phyloP scores from a whole-genome alignment of 2,113 vertebrate genomes.

The Charina bottae region DNA sequence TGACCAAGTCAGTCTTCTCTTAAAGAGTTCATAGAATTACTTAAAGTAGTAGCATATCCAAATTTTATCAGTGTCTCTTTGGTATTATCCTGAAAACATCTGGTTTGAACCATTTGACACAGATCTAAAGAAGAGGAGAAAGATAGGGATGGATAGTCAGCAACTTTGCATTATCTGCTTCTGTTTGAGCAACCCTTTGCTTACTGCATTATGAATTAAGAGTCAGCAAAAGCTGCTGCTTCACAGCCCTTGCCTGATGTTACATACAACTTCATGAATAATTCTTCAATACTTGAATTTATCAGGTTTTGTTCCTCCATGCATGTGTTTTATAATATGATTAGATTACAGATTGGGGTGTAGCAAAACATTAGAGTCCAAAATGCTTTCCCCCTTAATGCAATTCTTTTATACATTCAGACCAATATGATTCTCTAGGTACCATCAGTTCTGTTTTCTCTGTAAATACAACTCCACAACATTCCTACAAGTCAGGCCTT shows the following conservation, averaged over 20 bases:
- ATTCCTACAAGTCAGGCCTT: conserved; percentile 82
- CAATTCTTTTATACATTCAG: conserved; percentile 62
- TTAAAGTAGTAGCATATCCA: not conserved
- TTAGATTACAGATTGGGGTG: conserved; percentile 70
- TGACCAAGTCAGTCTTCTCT: not conserved
- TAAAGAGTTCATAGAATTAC: not conserved
- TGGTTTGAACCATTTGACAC: conserved; percentile 13
- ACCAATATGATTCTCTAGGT: conserved; percentile 65
- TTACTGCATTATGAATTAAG: not conserved
- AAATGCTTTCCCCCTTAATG: conserved; percentile 56
- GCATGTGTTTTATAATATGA: conserved; percentile 63
- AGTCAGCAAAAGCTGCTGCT: conserved; percentile 28
- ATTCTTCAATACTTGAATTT: conserved; percentile 73
- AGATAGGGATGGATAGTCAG: not conserved
- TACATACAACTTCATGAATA: conserved; percentile 58
- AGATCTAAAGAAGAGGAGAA: conserved; percentile 36
- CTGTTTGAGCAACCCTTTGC: conserved; percentile 26
- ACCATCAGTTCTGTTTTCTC: conserved; percentile 80
- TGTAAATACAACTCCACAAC: conserved; percentile 79
- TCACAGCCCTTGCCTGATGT: conserved; percentile 42
- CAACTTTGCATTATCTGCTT: conserved; percentile 39
- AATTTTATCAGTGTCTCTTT: conserved; percentile 32
- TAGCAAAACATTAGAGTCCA: conserved; percentile 65
- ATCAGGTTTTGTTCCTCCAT: conserved; percentile 69
- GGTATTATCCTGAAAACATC: conserved; percentile 29